These are phyloP conservation scores for Dryadula phaetusa DNA, from an alignment of 2,888 invertebrate species.

Conservation along the genomic window DNA sequence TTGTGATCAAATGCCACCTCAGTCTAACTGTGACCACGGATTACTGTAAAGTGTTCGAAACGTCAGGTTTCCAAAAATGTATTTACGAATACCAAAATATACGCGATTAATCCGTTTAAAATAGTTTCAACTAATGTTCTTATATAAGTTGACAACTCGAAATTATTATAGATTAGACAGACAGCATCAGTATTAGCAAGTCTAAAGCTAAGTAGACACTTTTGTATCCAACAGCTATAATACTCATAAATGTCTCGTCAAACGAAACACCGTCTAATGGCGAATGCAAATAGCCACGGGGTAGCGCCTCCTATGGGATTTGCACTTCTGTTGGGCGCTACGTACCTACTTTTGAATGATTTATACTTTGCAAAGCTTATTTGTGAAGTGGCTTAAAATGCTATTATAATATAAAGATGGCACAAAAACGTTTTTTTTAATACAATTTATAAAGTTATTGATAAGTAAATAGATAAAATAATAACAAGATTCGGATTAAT, in stretches of 20 bases:
- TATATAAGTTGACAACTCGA: too few relatives aligned
- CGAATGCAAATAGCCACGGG: conserved; percentile 34
- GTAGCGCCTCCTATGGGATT: conserved; percentile 31
- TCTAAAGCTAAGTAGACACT: background rate
- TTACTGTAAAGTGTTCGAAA: too few relatives aligned
- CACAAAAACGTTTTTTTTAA: background rate
- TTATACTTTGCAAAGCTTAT: conserved; percentile 29
- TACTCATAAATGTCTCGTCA: conserved; percentile 26
- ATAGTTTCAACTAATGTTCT: too few relatives aligned
- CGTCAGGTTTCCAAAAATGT: too few relatives aligned
- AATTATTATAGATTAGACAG: too few relatives aligned
- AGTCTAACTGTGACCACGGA: too few relatives aligned
- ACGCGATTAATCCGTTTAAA: too few relatives aligned
- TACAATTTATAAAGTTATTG: too few relatives aligned
- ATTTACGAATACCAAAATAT: too few relatives aligned
- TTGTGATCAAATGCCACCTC: too few relatives aligned
- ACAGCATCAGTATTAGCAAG: background rate
- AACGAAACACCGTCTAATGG: conserved; percentile 34
- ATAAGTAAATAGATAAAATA: too few relatives aligned
- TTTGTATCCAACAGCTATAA: background rate
- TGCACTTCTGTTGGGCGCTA: conserved; percentile 25
- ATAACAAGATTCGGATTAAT: too few relatives aligned
- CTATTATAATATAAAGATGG: background rate
- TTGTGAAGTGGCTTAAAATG: conserved; percentile 20
- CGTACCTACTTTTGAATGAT: conserved; percentile 31